A percentile compares a stretch with the other conserved stretches of the same genome.
phyloP scores from a whole-genome alignment of 1,140 invertebrate genomes.

The Eupristina koningsbergeri region DNA sequence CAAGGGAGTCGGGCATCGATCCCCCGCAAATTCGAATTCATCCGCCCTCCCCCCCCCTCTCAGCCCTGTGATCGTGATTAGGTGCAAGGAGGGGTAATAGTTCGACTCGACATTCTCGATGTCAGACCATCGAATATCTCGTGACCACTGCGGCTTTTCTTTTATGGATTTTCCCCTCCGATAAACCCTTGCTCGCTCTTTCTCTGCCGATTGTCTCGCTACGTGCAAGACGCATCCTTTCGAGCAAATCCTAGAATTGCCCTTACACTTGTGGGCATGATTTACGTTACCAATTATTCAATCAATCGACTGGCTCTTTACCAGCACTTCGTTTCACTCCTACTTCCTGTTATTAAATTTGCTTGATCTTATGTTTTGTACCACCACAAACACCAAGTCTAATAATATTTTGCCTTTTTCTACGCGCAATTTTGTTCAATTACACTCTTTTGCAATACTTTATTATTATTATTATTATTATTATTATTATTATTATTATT shows the following conservation, averaged over 20 bases:
- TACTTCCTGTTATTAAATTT: neutral
- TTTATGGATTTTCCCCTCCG: neutral
- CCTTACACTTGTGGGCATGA: neutral
- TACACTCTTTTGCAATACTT: neutral
- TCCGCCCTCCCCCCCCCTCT: too few relatives aligned
- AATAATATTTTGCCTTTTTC: too few relatives aligned
- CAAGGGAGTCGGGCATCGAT: neutral
- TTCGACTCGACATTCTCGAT: neutral
- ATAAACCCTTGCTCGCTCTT: neutral
- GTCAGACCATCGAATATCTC: too few relatives aligned
- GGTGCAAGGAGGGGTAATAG: neutral
- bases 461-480: too few relatives aligned
- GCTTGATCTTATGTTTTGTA: neutral
- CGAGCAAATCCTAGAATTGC: too few relatives aligned
- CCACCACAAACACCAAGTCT: too few relatives aligned
- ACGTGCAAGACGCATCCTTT: neutral
- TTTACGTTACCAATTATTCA: neutral
- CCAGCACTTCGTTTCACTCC: neutral
- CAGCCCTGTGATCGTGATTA: neutral
- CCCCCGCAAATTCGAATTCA: neutral
- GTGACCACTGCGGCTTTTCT: too few relatives aligned
- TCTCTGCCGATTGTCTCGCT: neutral
- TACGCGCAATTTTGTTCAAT: neutral
- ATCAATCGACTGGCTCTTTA: neutral
- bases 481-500: too few relatives aligned